Evolutionary conservation across 53 echinoderm and acorn worm genomes (phyloP).

Genomic region (Pentamera pediparva): DNA sequence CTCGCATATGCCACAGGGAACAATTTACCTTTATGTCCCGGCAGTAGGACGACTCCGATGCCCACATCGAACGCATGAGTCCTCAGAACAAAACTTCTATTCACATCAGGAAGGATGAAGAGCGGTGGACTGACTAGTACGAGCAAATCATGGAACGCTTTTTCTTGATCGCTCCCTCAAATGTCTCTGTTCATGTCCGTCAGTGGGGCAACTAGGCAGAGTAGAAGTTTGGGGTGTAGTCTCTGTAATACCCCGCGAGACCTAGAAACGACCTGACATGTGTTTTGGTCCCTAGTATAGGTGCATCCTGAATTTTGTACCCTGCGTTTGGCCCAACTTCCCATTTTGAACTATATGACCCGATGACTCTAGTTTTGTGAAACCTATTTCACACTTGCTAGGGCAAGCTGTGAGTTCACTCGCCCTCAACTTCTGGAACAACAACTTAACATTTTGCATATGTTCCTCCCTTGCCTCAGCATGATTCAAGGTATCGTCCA

Average conservation of each 20-base stretch:
- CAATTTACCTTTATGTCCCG: constrained; percentile 1
- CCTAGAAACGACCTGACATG: constrained; percentile 48
- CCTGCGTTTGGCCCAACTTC: constrained; percentile 30
- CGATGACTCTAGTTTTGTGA: constrained; percentile 41
- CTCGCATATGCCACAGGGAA: constrained; percentile 8
- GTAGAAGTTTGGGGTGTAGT: too few species aligned
- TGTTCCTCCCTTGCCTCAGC: constrained; percentile 49
- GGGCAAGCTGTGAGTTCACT: constrained; percentile 36
- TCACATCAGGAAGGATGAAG: constrained; percentile 18
- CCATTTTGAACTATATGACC: constrained; percentile 43
- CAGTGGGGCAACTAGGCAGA: too few species aligned
- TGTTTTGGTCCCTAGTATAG: constrained; percentile 47
- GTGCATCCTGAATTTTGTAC: constrained; percentile 21
- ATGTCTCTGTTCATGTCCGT: too few species aligned
- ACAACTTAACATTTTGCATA: constrained; percentile 11
- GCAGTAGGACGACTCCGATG: constrained; percentile 4
- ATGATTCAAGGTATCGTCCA: constrained; percentile 54
- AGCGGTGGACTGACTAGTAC: too few species aligned
- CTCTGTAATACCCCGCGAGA: constrained; percentile 40
- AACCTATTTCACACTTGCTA: constrained; percentile 26
- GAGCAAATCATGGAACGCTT: constrained; percentile 1
- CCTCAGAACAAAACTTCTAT: constrained; percentile 11
- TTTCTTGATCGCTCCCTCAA: too few species aligned
- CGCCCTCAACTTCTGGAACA: constrained; percentile 27
- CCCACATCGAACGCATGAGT: constrained; percentile 33